Percentiles rank a stretch among this genome's conserved stretches.
These are phyloP conservation scores for Alviniconcha marisindica DNA, from an alignment of 1,140 invertebrate genomes.

Conservation along the genomic window DNA sequence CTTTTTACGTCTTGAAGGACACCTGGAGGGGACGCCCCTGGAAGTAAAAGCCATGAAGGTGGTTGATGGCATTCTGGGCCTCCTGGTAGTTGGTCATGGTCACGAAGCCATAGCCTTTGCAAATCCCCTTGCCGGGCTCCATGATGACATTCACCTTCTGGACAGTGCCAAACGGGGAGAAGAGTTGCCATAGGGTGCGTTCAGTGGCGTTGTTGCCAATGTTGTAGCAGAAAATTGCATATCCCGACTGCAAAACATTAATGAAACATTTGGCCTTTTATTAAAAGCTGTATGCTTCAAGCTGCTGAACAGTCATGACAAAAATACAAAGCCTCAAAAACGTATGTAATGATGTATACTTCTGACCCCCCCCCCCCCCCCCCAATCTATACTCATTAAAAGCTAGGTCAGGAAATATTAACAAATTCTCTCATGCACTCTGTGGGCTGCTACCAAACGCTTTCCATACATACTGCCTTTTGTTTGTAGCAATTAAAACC, in stretches of 20 bases:
- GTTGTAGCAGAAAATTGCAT: constrained; percentile 77
- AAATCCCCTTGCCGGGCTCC: constrained; percentile 69
- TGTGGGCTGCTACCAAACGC: no score
- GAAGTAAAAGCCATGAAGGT: constrained; percentile 74
- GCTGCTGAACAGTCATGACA: no score
- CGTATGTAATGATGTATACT: no score
- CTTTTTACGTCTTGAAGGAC: constrained; percentile 73
- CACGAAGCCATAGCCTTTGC: constrained; percentile 77
- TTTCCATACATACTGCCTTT: no score
- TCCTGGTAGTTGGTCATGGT: constrained; percentile 77
- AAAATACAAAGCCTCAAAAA: no score
- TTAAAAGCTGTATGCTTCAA: no score
- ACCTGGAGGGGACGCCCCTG: constrained; percentile 75
- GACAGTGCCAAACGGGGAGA: constrained; percentile 75
- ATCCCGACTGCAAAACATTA: constrained; percentile 38
- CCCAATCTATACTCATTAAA: no score
- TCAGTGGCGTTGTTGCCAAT: constrained; percentile 76
- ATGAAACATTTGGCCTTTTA: no score
- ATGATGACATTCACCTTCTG: constrained; percentile 75
- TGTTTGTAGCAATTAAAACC: no score
- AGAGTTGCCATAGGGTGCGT: constrained; percentile 73
- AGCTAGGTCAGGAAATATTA: no score
- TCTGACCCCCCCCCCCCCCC: no score
- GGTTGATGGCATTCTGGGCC: constrained; percentile 74
- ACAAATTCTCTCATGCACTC: no score